Conservation (phyloP, 2,888 invertebrate species). For the Callyntrura guangdongensis region DNA sequence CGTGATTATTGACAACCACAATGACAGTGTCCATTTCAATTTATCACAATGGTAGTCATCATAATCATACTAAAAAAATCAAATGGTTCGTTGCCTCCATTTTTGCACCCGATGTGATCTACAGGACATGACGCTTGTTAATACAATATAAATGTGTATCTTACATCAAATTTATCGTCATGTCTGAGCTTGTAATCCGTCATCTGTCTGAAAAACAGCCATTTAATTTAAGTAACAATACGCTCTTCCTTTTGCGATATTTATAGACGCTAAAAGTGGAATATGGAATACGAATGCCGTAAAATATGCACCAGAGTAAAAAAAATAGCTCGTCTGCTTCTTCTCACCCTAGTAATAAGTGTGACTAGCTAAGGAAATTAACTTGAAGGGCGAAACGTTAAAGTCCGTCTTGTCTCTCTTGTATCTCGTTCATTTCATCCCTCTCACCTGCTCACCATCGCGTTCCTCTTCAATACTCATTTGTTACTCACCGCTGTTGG, state of each 20-base stretch:
- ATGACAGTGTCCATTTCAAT: conserved; percentile 49
- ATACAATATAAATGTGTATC: neutral
- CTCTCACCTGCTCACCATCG: neutral
- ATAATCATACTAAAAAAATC: conserved; percentile 6
- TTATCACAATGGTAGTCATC: conserved; percentile 39
- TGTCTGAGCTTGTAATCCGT: neutral
- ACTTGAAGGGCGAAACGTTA: conserved; percentile 23
- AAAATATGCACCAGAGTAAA: neutral
- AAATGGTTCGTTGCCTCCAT: neutral
- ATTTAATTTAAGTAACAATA: conserved; percentile 52
- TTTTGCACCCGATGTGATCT: neutral
- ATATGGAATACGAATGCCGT: no score
- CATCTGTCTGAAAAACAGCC: conserved; percentile 31
- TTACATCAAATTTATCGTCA: neutral
- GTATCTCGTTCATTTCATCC: neutral
- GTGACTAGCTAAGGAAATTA: neutral
- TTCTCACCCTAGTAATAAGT: conserved; percentile 4
- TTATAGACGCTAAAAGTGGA: neutral
- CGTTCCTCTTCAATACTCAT: neutral
- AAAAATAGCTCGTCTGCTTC: neutral
- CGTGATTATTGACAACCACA: neutral
- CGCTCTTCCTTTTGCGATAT: neutral
- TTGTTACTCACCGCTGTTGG: no score
- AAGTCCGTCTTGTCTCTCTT: conserved; percentile 7
- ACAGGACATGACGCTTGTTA: neutral